A percentile compares a stretch with the other conserved stretches of the same genome.
Evolutionary conservation across 2,888 invertebrate genomes (phyloP).

Genomic region (Drosophila meridiana): DNA sequence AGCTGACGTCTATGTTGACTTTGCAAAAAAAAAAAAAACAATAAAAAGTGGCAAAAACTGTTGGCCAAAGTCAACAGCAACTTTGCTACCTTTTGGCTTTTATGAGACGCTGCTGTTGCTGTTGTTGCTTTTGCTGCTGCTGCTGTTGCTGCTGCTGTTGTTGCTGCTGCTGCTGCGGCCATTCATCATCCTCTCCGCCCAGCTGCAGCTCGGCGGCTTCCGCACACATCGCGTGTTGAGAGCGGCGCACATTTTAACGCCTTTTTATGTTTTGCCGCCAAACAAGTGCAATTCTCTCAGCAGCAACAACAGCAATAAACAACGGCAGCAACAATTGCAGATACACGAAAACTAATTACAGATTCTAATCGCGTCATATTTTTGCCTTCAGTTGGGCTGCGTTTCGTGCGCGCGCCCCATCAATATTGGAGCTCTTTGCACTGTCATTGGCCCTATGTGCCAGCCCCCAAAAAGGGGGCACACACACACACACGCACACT

Average conservation of each 20-base stretch:
- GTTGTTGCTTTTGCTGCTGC: slow-evolving; percentile 7
- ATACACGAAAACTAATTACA: slow-evolving; percentile 82
- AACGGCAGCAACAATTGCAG: slow-evolving; percentile 72
- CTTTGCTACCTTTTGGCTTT: slow-evolving; percentile 52
- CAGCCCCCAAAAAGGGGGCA: slow-evolving; percentile 9
- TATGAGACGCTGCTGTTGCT: slow-evolving; percentile 35
- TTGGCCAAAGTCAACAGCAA: slow-evolving; percentile 58
- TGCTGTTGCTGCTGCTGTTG: slow-evolving; percentile 18
- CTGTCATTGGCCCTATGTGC: slow-evolving; percentile 26
- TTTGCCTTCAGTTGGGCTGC: slow-evolving; percentile 54
- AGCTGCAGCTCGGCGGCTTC: slow-evolving; percentile 50
- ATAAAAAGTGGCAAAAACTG: slow-evolving; percentile 26
- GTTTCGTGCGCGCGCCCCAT: slow-evolving; percentile 79
- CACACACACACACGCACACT: slow-evolving; percentile 16
- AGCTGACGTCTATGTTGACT: slow-evolving; percentile 40
- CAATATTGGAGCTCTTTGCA: slow-evolving; percentile 66
- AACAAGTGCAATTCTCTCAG: slow-evolving; percentile 75
- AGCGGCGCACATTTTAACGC: slow-evolving; percentile 80
- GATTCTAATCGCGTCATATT: slow-evolving; percentile 83
- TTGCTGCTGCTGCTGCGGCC: slow-evolving; percentile 30
- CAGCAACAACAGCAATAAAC: slow-evolving; percentile 24
- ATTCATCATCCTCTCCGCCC: slow-evolving; percentile 56
- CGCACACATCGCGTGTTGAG: slow-evolving; percentile 70
- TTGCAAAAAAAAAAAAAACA: slow-evolving; percentile 40
- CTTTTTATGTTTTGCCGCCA: slow-evolving; percentile 80